Evolutionary conservation across 2,113 vertebrate genomes (phyloP).

Genomic region (Casuarius casuarius): DNA sequence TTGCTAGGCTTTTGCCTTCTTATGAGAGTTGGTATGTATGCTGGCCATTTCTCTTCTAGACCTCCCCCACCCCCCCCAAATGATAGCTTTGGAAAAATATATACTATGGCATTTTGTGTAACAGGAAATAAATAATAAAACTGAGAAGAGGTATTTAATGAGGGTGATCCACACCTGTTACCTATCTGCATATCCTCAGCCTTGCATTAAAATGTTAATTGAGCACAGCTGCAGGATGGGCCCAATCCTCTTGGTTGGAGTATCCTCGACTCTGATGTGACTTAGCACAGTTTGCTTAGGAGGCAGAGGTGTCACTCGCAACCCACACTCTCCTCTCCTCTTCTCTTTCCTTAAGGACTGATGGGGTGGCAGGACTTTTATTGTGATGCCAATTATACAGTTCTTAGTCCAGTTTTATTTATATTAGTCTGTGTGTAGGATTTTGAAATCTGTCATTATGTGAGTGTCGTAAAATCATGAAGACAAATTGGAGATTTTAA

Average conservation of each 20-base stretch:
- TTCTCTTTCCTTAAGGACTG: background rate
- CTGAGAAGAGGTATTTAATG: slow-evolving; percentile 41
- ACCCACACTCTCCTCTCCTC: fast-evolving
- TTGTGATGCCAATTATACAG: background rate
- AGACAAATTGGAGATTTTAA: background rate
- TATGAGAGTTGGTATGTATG: background rate
- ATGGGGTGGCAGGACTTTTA: background rate
- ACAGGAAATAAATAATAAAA: slow-evolving; percentile 48
- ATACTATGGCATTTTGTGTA: slow-evolving; percentile 21
- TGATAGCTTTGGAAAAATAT: slow-evolving; percentile 1
- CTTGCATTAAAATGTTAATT: slow-evolving; percentile 60
- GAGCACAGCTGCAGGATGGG: slow-evolving; percentile 43
- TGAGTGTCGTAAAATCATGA: background rate
- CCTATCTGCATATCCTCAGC: slow-evolving; percentile 31
- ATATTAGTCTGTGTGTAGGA: background rate
- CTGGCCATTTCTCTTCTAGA: background rate
- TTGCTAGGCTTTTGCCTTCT: background rate
- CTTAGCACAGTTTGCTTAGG: background rate
- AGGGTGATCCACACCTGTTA: slow-evolving; percentile 47
- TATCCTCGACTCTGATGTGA: background rate
- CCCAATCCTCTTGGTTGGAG: background rate
- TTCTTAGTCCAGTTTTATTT: background rate
- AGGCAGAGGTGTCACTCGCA: background rate
- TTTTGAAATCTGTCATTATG: background rate
- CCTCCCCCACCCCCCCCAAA: background rate